Conservation (phyloP, 2,888 invertebrate species). For the Leptinotarsa peninsularis region DNA sequence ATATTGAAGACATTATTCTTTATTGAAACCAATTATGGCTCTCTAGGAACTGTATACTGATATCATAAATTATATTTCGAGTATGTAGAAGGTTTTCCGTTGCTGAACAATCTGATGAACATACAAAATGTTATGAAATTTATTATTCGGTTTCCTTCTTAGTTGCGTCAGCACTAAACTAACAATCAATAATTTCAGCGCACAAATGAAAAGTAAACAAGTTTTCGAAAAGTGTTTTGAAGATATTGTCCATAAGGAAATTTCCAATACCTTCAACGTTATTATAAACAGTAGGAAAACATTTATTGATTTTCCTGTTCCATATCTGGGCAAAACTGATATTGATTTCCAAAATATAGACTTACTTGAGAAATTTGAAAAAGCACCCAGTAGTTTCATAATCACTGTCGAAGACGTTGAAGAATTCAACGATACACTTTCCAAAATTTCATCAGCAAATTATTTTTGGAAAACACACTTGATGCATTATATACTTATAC, state of each 20-base stretch:
- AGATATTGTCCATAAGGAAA: slow-evolving; percentile 7
- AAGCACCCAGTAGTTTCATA: slow-evolving; percentile 14
- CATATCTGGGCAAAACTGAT: neutral
- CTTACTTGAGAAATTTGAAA: neutral
- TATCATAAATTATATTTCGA: neutral
- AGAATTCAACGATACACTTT: slow-evolving; percentile 24
- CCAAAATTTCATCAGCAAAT: slow-evolving; percentile 17
- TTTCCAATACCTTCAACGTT: slow-evolving; percentile 7
- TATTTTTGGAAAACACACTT: slow-evolving; percentile 23
- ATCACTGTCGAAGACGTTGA: slow-evolving; percentile 14
- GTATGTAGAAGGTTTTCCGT: neutral
- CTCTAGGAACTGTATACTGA: neutral
- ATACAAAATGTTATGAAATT: neutral
- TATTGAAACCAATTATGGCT: neutral
- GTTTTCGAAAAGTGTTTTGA: slow-evolving; percentile 12
- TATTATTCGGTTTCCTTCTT: neutral
- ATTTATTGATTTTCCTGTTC: slow-evolving; percentile 1
- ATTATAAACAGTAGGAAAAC: slow-evolving; percentile 7
- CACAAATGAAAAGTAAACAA: neutral
- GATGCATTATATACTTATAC: slow-evolving; percentile 25
- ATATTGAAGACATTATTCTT: neutral
- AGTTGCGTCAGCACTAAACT: neutral
- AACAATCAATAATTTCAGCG: neutral
- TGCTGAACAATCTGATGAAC: neutral
- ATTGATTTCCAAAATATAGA: slow-evolving; percentile 6